Base-by-base conservation (phyloP, 1,140 invertebrate genomes). In the Reticulitermes speratus region DNA sequence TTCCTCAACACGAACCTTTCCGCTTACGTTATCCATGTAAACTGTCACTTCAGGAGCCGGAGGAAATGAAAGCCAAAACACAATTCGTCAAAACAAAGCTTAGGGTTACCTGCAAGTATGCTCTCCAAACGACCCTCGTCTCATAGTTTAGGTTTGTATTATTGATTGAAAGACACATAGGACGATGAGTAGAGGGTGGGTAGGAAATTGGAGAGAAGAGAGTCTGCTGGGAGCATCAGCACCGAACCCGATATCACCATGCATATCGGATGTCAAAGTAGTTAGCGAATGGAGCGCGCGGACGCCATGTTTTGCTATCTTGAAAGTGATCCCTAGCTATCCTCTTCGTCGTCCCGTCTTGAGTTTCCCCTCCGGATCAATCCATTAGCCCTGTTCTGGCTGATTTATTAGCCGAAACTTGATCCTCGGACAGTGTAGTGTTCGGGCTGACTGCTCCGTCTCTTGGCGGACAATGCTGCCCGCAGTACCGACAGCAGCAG, bases 341-440 rank as follows among this genome's bases (percentile, higher is more conserved):
- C 83, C 83, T 84, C 83, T 84, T 52, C 48, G 21, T 84, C 84
- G 65, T 75, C 65, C n/a, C 82, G 44, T 65, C 48, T 55, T 82
- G 30, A 23, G 55, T 55, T 55, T 81, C 86, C 59, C 83, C 83
- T 83, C 85, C 83, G 85, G 85, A 87, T 87, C 87, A 87, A 87
- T 87, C 87, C 87, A 87, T 87, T 87, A 87, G 87, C 87, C 85
- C 65, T 87, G 87, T 87, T 87, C 87, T 86, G 85, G 87, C 85
- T 86, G 87, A 87, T 87, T 87, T 87, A 87, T 87, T 87, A 87
- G 87, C 82, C 75, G 87, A 86, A 87, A 87, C 87, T 44, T 85
- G 84, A 87, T 75, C 65, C 45, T 30, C 86, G 21, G 81, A 23
- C 38, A 83, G 86, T 81, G 86, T 82, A 65, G 69, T 45, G 69